These are phyloP conservation scores for Xestia ashworthii DNA, from an alignment of 2,888 invertebrate genomes.

Conservation along the genomic window DNA sequence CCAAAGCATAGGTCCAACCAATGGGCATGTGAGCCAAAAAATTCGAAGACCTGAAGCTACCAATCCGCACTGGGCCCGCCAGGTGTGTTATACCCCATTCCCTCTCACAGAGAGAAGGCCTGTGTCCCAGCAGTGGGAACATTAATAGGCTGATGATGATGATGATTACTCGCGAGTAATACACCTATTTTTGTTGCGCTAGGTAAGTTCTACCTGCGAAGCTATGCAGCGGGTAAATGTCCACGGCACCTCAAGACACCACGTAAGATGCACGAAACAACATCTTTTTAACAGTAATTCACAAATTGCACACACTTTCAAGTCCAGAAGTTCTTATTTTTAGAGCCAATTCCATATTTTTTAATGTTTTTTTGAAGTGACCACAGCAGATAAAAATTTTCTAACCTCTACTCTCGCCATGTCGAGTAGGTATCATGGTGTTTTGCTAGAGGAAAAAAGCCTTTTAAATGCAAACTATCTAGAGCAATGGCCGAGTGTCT, in stretches of 20 bases:
- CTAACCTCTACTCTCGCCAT: too few species aligned
- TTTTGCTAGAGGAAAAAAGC: background rate
- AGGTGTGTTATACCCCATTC: too few species aligned
- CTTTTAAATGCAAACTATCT: background rate
- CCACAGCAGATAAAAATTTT: background rate
- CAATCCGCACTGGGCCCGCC: too few species aligned
- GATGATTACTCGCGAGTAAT: background rate
- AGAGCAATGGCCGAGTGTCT: slow-evolving; percentile 29
- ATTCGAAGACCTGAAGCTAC: too few species aligned
- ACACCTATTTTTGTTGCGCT: background rate
- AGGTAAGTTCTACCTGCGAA: background rate
- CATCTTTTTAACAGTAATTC: background rate
- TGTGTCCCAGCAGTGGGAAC: too few species aligned
- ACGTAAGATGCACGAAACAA: background rate
- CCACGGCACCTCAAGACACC: background rate
- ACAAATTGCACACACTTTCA: background rate
- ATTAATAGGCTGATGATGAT: too few species aligned
- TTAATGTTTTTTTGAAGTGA: background rate
- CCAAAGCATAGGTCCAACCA: too few species aligned
- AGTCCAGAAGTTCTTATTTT: background rate
- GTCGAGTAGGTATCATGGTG: background rate
- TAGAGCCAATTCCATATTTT: background rate
- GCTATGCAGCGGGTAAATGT: background rate
- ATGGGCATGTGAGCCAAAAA: too few species aligned
- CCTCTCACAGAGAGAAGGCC: too few species aligned